phyloP scores from a whole-genome alignment of 2,113 vertebrate species.

The Choloepus hoffmanni region DNA sequence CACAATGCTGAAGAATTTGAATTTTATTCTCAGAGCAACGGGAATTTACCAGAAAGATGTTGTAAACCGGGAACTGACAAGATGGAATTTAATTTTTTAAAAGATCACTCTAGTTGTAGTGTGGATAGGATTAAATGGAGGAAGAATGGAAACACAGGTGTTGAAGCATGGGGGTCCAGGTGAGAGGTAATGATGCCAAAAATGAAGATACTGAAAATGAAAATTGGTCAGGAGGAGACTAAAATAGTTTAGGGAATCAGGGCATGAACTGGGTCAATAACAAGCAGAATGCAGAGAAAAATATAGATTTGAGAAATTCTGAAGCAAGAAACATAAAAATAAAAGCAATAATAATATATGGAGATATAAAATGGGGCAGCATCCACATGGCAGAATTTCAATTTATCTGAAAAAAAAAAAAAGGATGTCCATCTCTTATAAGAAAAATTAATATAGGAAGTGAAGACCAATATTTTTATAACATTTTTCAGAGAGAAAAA shows the following conservation, averaged over 20 bases:
- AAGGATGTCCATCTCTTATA: not conserved
- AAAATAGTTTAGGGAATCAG: not conserved
- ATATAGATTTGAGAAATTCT: not conserved
- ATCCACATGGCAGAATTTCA: not conserved
- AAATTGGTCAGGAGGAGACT: not conserved
- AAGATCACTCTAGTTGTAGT: not conserved
- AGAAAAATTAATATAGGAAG: not conserved
- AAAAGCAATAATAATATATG: not conserved
- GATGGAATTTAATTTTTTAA: not conserved
- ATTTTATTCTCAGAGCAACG: not conserved
- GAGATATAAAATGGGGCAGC: not conserved
- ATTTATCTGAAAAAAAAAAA: not conserved
- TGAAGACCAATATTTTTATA: not conserved
- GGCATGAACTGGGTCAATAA: not conserved
- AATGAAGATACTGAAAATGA: not conserved
- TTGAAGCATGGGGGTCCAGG: not conserved
- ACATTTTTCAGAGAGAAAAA: conserved; percentile 36
- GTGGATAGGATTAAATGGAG: not conserved
- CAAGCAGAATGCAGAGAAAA: not conserved
- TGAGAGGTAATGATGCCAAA: not conserved
- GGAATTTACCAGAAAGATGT: not conserved
- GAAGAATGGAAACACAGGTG: too few species aligned
- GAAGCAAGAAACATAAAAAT: not conserved
- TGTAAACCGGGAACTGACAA: not conserved
- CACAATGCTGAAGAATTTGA: not conserved